These are phyloP conservation scores for Drosophila macrothrix DNA, from an alignment of 2,888 invertebrate species.

Conservation along the genomic window DNA sequence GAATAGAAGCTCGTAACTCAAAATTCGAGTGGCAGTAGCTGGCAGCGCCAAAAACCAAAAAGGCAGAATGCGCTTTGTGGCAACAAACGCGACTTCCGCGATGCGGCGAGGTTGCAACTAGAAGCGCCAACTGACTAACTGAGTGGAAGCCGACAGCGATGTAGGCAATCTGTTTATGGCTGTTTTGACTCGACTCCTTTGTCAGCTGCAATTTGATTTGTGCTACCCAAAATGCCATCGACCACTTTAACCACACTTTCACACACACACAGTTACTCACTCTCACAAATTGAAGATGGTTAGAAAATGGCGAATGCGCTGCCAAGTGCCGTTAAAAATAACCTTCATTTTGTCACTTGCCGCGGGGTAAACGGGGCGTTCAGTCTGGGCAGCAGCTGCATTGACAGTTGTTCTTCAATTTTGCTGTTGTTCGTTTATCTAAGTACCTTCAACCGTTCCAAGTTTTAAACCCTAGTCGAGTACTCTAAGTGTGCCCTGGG, in stretches of 20 bases:
- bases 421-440: conserved; percentile 21
- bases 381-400: conserved; percentile 28
- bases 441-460: conserved; percentile 28
- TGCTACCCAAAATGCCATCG: conserved; percentile 23
- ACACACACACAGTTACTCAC: conserved; percentile 4
- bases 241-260: conserved; percentile 24
- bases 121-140: conserved; percentile 9
- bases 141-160: conserved; percentile 32
- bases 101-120: conserved; percentile 39
- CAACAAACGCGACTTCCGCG: conserved; percentile 71
- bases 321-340: conserved; percentile 51
- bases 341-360: conserved; percentile 55
- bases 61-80: conserved; percentile 64
- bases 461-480: conserved; percentile 36
- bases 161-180: conserved; percentile 63
- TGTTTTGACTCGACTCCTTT: conserved; percentile 57
- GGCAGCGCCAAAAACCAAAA: conserved; percentile 43
- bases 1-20: conserved; percentile 68
- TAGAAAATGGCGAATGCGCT: conserved; percentile 22
- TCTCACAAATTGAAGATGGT: conserved; percentile 18
- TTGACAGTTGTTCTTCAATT: conserved; percentile 24
- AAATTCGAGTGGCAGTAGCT: conserved; percentile 72
- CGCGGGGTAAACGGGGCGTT: conserved; percentile 13
- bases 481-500: conserved; percentile 42
- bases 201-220: conserved; percentile 55